These are phyloP conservation scores for Tyto alba DNA, from an alignment of 2,113 vertebrate genomes.

Conservation along the genomic window DNA sequence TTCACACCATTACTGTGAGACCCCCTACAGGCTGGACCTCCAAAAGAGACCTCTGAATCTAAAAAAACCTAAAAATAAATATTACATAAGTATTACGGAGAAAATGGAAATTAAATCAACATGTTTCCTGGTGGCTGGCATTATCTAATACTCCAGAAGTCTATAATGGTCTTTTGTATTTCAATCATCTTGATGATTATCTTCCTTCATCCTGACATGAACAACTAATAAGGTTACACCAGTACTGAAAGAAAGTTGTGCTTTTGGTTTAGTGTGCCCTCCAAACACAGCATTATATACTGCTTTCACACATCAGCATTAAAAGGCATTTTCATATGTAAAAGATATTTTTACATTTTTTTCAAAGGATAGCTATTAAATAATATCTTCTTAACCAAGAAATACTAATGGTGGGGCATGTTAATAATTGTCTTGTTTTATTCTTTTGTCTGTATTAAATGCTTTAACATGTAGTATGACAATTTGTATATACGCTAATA, in stretches of 20 bases:
- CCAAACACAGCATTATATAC: not conserved
- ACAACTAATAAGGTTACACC: not conserved
- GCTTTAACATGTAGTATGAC: not conserved
- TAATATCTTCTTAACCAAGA: not conserved
- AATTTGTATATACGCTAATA: not conserved
- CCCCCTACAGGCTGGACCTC: not conserved
- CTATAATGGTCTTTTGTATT: not conserved
- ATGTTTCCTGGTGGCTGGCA: not conserved
- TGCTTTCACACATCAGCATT: not conserved
- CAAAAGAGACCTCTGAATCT: not conserved
- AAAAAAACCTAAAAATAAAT: slow-evolving; percentile 8
- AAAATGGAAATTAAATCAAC: slow-evolving; percentile 51
- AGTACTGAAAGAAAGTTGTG: not conserved
- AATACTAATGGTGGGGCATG: not conserved
- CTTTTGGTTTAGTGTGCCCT: not conserved
- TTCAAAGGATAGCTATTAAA: not conserved
- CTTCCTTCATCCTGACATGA: not conserved
- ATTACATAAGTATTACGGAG: not conserved
- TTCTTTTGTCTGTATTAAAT: not conserved
- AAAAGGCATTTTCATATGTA: not conserved
- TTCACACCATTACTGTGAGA: not conserved
- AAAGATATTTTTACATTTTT: not conserved
- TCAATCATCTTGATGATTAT: not conserved
- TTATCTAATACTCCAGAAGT: not conserved
- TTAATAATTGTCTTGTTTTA: not conserved